Percentiles rank a stretch among this genome's conserved stretches.
Evolutionary conservation across 1,140 invertebrate species (phyloP).

Genomic region (Euschistus heros): DNA sequence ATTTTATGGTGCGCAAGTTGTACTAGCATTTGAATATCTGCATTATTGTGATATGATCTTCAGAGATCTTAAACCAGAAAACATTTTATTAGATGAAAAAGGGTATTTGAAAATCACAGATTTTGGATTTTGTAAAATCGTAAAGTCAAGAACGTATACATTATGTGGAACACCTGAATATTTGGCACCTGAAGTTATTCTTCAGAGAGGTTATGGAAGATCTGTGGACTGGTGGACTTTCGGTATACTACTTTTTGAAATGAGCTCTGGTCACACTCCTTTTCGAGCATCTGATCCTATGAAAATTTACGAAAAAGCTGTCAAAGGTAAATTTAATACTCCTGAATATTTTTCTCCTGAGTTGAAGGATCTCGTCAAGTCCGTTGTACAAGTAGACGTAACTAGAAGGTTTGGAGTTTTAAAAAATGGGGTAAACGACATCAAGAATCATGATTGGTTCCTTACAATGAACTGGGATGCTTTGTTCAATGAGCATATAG

Average conservation of each 20-base stretch:
- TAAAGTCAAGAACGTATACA: constrained; percentile 69
- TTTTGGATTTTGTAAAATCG: constrained; percentile 20
- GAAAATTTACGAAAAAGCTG: constrained; percentile 84
- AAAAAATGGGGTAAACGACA: constrained; percentile 62
- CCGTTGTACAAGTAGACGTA: constrained; percentile 74
- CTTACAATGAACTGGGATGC: constrained; percentile 23
- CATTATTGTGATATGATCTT: constrained; percentile 84
- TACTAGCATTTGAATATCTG: constrained; percentile 84
- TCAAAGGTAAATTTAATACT: constrained; percentile 60
- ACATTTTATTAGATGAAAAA: constrained; percentile 70
- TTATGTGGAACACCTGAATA: constrained; percentile 95
- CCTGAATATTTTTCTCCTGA: constrained; percentile 56
- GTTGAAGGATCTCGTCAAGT: constrained; percentile 76
- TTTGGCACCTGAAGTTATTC: constrained; percentile 86
- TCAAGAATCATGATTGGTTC: constrained; percentile 44
- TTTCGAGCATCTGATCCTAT: constrained; percentile 74
- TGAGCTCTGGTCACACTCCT: constrained; percentile 71
- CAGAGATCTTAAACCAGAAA: constrained; percentile 92
- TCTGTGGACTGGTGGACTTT: constrained; percentile 96
- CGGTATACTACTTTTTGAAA: constrained; percentile 76
- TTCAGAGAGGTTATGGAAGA: constrained; percentile 90
- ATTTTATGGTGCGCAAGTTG: constrained; percentile 89
- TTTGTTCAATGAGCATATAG: constrained; percentile 29
- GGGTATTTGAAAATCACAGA: constrained; percentile 49
- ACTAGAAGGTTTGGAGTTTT: constrained; percentile 85